phyloP scores from a whole-genome alignment of 1,140 invertebrate species.

The Melanaphis sacchari region DNA sequence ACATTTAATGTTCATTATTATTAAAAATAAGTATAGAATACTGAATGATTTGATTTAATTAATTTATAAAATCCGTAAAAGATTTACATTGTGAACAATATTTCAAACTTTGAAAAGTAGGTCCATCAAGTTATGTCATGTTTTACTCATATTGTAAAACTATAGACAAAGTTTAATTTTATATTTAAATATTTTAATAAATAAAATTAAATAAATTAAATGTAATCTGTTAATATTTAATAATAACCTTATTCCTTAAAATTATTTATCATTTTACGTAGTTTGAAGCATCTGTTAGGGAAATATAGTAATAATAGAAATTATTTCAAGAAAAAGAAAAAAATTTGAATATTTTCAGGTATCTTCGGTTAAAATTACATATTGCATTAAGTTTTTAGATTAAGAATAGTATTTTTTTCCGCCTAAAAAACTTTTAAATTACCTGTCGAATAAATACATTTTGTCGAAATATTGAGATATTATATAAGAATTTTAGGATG shows the following conservation, averaged over 20 bases:
- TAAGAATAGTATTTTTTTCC: neutral
- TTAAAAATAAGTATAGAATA: too few relatives aligned
- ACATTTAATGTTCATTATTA: too few relatives aligned
- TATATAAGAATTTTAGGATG: neutral
- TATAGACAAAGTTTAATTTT: too few relatives aligned
- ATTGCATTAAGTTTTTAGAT: neutral
- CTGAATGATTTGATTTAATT: too few relatives aligned
- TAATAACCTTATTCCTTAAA: neutral
- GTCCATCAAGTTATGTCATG: too few relatives aligned
- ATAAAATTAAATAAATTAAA: too few relatives aligned
- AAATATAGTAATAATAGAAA: neutral
- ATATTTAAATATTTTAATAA: too few relatives aligned
- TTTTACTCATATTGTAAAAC: too few relatives aligned
- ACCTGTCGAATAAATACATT: neutral
- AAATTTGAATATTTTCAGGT: neutral
- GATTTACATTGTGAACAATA: too few relatives aligned
- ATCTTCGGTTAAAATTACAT: neutral
- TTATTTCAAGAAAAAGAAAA: neutral
- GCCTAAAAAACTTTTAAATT: constrained; percentile 28
- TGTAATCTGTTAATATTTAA: neutral
- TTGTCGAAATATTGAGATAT: neutral
- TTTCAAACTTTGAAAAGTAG: too few relatives aligned
- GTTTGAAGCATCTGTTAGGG: neutral
- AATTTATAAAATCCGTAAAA: too few relatives aligned
- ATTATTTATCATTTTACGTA: neutral